These are phyloP conservation scores for Drosophila subquinaria DNA, from an alignment of 2,888 invertebrate species.

Conservation along the genomic window DNA sequence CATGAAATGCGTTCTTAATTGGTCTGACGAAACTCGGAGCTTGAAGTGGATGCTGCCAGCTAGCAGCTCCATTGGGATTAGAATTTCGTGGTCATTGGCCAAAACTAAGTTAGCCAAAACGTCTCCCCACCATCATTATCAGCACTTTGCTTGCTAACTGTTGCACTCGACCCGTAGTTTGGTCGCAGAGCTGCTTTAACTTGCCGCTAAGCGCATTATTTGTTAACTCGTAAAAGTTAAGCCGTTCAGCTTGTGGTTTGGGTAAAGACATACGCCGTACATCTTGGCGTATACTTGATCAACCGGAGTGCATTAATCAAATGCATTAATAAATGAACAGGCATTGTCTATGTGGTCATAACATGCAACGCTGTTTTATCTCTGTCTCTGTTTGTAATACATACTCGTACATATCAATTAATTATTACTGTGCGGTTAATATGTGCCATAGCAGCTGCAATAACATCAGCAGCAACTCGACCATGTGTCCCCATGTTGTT, in stretches of 20 bases:
- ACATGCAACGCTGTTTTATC: conserved; percentile 2
- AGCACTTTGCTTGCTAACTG: conserved; percentile 6
- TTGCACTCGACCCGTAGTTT: conserved; percentile 14
- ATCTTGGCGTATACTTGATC: conserved; percentile 55
- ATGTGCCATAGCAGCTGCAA: conserved; percentile 44
- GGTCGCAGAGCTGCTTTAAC: conserved; percentile 23
- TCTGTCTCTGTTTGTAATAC: conserved; percentile 48
- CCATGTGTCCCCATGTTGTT: conserved; percentile 55
- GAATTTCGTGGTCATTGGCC: conserved; percentile 70
- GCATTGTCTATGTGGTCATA: conserved; percentile 22
- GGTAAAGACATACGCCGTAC: conserved; percentile 1
- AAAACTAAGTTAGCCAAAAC: conserved; percentile 49
- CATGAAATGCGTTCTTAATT: conserved; percentile 74
- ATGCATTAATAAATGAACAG: conserved; percentile 84
- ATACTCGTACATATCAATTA: conserved; percentile 77
- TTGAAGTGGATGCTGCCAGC: conserved; percentile 36
- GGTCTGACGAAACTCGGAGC: conserved; percentile 48
- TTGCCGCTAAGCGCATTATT: conserved; percentile 55
- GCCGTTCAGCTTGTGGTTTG: conserved; percentile 28
- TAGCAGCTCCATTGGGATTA: conserved; percentile 34
- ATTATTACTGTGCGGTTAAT: conserved; percentile 80
- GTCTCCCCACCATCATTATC: conserved; percentile 10
- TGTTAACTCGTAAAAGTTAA: conserved; percentile 53
- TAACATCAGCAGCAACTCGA: conserved; percentile 24
- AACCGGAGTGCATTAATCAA: conserved; percentile 80